phyloP scores from a whole-genome alignment of 2,797 vertebrate genomes.

The Ctenochaetus hawaiiensis region DNA sequence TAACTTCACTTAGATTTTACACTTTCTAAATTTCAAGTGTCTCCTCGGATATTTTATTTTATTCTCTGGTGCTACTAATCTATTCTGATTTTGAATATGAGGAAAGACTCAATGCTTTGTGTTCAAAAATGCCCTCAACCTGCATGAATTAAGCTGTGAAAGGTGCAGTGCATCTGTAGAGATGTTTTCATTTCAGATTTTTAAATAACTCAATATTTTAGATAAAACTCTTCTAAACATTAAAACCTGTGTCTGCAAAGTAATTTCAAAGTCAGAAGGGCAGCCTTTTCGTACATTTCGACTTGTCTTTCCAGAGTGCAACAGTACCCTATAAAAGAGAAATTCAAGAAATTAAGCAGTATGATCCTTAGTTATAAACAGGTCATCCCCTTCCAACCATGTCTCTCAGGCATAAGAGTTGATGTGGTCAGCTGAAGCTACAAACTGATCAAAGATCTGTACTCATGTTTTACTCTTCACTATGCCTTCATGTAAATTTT shows the following conservation, averaged over 20 bases:
- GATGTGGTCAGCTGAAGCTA: not conserved
- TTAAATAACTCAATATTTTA: slow-evolving; percentile 1
- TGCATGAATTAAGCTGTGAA: not conserved
- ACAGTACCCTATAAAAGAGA: not conserved
- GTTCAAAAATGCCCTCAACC: slow-evolving; percentile 3
- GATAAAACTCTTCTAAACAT: not conserved
- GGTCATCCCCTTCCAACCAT: not conserved
- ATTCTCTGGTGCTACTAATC: not conserved
- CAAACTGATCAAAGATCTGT: not conserved
- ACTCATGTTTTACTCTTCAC: not conserved
- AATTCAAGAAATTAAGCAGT: not conserved
- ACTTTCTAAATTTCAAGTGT: slow-evolving; percentile 20
- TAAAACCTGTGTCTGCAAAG: not conserved
- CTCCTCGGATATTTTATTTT: slow-evolving; percentile 9
- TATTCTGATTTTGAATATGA: too few relatives aligned
- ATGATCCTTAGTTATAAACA: not conserved
- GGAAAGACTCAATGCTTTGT: not conserved
- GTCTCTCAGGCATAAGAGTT: not conserved
- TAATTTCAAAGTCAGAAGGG: not conserved
- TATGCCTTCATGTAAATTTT: not conserved
- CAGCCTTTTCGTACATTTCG: not conserved
- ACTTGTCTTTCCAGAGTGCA: not conserved
- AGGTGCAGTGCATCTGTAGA: not conserved
- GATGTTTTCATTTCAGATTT: not conserved
- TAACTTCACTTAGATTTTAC: not conserved